Base-by-base conservation (phyloP, 2,797 vertebrate species). In the Sparus aurata region DNA sequence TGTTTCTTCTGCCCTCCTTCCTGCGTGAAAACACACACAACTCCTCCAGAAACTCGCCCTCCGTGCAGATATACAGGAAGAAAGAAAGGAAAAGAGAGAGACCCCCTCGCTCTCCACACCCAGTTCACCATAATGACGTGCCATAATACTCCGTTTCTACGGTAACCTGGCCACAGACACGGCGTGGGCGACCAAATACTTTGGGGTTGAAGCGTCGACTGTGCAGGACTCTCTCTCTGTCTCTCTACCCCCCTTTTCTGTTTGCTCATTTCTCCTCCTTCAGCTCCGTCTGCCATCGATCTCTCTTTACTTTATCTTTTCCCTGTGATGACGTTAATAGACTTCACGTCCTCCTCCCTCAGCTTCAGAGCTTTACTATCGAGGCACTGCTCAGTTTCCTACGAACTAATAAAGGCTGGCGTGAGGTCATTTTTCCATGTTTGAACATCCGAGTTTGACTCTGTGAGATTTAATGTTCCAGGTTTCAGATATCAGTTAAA, bases 101-200 rank as follows among this genome's bases (percentile, higher is more conserved):
- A 74, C 34, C 80, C 86, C 79, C 76, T 80, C 20, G 10, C 73
- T 79, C 75, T 84, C 79, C 78, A 86, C 84, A 77, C 85, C 87
- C 89, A 76, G 13, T 69, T 88, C 82, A 83, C 89, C 81, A 90
- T 83, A 86, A 90, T 86, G 82, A 91, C 69, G 76, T 88, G 67
- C 87, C 84, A 67, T 91, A 92, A 89, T 86, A 69, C 79, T 83
- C 80, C 5, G 90, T 93, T 92, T 77, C 91, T 85, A 90, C 69
- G 83, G 92, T 82, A 94, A 94, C 93, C 90, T 86, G 83, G 86
- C 90, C 92, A 92, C 92, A 94, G 86, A 87, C 80, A 83, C 77
- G 15, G 85, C 72, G 90, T 90, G 90, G 93, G 92, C 87, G 91
- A 86, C 78, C 73, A 74, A 88, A 88, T 82, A 79, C 57, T 90